Conservation (phyloP, 2,888 invertebrate species). For the Syrista parreyssii region DNA sequence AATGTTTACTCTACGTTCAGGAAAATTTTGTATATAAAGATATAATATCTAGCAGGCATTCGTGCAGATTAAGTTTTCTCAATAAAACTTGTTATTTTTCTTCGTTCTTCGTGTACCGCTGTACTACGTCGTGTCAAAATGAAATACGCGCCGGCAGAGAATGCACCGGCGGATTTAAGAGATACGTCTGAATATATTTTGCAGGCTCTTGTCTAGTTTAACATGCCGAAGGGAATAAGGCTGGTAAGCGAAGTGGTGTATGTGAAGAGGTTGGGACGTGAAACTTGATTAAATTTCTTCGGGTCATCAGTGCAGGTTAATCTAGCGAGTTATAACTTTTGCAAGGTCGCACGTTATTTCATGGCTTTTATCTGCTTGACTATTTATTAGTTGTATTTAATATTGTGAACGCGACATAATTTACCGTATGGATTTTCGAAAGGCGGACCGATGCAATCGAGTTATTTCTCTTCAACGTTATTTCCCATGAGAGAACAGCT, state of each 20-base stretch:
- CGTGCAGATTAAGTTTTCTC: background rate
- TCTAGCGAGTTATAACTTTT: slow-evolving; percentile 29
- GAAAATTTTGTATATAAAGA: background rate
- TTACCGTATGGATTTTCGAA: background rate
- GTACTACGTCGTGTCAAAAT: background rate
- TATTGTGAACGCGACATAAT: background rate
- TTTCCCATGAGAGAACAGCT: background rate
- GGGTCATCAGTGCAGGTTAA: slow-evolving; percentile 35
- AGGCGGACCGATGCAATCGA: background rate
- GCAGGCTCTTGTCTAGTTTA: slow-evolving; percentile 16
- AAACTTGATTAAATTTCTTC: slow-evolving; percentile 39
- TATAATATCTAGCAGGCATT: background rate
- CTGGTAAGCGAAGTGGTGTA: slow-evolving; percentile 13
- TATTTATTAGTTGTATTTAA: background rate
- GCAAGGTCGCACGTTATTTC: slow-evolving; percentile 16
- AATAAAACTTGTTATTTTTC: background rate
- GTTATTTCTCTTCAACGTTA: background rate
- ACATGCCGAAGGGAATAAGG: background rate
- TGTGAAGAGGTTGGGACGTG: slow-evolving; percentile 14
- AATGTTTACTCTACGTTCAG: background rate
- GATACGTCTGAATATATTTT: background rate
- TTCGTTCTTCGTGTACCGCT: background rate
- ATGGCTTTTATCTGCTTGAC: background rate
- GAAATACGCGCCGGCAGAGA: background rate
- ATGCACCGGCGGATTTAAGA: background rate